Evolutionary conservation across 2,888 invertebrate species (phyloP).

Genomic region (Acleris laterana): DNA sequence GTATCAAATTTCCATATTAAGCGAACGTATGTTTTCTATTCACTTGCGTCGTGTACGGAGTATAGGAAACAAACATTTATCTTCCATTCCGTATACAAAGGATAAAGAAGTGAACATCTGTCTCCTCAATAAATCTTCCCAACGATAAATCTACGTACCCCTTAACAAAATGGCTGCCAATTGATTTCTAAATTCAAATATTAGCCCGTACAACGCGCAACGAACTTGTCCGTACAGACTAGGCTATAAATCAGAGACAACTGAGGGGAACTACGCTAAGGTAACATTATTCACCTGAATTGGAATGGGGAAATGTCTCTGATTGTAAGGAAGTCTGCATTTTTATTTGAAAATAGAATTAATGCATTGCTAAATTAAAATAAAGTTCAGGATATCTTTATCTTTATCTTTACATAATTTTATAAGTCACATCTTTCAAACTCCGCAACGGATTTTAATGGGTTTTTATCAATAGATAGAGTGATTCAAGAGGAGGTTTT

Average conservation of each 20-base stretch:
- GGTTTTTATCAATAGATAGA: too few species aligned
- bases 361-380: not conserved
- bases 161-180: constrained; percentile 38
- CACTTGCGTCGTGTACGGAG: too few species aligned
- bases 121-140: constrained; percentile 17
- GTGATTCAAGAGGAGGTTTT: too few species aligned
- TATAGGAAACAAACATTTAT: too few species aligned
- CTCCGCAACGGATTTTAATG: too few species aligned
- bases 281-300: constrained; percentile 4
- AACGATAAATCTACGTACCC: constrained; percentile 30
- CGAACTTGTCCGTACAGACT: constrained; percentile 29
- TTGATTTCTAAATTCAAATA: constrained; percentile 42
- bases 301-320: not conserved
- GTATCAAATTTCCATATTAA: too few species aligned
- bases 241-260: constrained; percentile 26
- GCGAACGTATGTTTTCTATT: too few species aligned
- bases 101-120: constrained; percentile 18
- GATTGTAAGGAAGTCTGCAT: not conserved
- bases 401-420: too few species aligned
- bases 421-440: too few species aligned
- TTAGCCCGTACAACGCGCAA: constrained; percentile 33
- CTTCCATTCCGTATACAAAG: not conserved
- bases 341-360: not conserved
- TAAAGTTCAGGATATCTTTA: too few species aligned
- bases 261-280: not conserved